Evolutionary conservation across 2,888 invertebrate species (phyloP).

Genomic region (Tridacna gigas): DNA sequence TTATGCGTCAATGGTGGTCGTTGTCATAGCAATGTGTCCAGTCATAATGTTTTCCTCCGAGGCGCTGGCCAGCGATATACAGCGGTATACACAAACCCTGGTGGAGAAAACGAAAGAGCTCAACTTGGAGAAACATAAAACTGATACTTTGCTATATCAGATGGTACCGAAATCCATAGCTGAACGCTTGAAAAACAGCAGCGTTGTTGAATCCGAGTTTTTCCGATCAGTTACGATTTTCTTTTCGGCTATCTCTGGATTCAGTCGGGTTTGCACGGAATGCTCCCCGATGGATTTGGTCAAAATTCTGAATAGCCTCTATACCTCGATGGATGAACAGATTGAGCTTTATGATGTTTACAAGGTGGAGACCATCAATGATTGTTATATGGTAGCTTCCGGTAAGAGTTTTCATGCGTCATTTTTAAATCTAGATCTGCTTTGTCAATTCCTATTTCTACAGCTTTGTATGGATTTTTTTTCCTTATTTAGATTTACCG

Average conservation of each 20-base stretch:
- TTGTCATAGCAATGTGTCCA: slow-evolving; percentile 70
- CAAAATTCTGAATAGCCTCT: slow-evolving; percentile 70
- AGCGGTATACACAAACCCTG: slow-evolving; percentile 74
- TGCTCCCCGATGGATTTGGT: slow-evolving; percentile 70
- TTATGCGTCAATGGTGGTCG: slow-evolving; percentile 61
- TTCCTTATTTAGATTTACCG: too few relatives aligned
- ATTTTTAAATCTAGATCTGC: too few relatives aligned
- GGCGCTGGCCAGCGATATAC: slow-evolving; percentile 71
- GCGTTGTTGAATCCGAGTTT: slow-evolving; percentile 71
- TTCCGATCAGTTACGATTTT: slow-evolving; percentile 74
- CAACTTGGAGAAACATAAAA: slow-evolving; percentile 69
- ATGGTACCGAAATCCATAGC: slow-evolving; percentile 75
- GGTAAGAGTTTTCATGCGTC: slow-evolving; percentile 52
- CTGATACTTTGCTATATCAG: slow-evolving; percentile 72
- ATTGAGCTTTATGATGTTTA: slow-evolving; percentile 71
- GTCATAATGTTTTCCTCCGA: slow-evolving; percentile 67
- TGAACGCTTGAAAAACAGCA: slow-evolving; percentile 67
- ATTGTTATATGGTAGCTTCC: slow-evolving; percentile 76
- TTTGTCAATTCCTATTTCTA: too few relatives aligned
- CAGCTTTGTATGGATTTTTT: too few relatives aligned
- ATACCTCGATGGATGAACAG: slow-evolving; percentile 69
- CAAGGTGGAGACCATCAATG: slow-evolving; percentile 76
- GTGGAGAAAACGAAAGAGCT: slow-evolving; percentile 73
- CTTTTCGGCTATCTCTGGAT: slow-evolving; percentile 73
- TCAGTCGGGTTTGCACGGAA: slow-evolving; percentile 64